Evolutionary conservation across 2,888 invertebrate species (phyloP), one percentile per base, ranked within the genome.

Genomic region (Timema podura): DNA sequence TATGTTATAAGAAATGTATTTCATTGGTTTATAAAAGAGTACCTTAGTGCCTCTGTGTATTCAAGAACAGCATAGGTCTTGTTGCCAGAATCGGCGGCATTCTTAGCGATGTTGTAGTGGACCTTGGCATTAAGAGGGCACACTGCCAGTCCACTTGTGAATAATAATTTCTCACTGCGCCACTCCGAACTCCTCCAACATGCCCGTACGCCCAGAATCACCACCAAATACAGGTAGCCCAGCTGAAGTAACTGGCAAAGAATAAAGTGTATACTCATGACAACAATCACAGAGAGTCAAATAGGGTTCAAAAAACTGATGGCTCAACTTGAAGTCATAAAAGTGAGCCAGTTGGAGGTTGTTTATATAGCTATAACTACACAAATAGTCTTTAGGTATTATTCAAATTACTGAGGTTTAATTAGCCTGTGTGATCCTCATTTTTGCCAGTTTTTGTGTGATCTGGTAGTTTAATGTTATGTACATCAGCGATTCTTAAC

Each of bases 111-210:
- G 80, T 98, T 98, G 79, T 98, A 98, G 48, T 73, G 72, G 9
- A 73, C 92, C 86, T 98, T 98, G 30, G 98, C 97, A 83, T 98
- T 98, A 65, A 90, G 83, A 0, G 98, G 96, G 79, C 98, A 98
- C 15, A 98, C 93, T 45, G 84, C 79, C n/a, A 93, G 81, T 0
- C 92, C 98, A 46, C 93, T 91, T 65, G 84, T 82, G 79, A 95
- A 98, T 51, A 98, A 82, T 15, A 82, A 80, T 75, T 88, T 88
- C 81, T 97, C 96, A 68, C 83, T 88, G 71, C 86, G 85, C 97
- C 97, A 98, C 68, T 95, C 89, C 5, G 82, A 78, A 68, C 91
- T 91, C 74, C 95, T 83, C 73, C 87, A 83, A 73, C 87, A 83
- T 45, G 88, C 86, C 73, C 85, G 72, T 5, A 69, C 59, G 16